These are phyloP conservation scores for Takifugu bimaculatus DNA, from an alignment of 2,113 vertebrate species.

Conservation along the genomic window DNA sequence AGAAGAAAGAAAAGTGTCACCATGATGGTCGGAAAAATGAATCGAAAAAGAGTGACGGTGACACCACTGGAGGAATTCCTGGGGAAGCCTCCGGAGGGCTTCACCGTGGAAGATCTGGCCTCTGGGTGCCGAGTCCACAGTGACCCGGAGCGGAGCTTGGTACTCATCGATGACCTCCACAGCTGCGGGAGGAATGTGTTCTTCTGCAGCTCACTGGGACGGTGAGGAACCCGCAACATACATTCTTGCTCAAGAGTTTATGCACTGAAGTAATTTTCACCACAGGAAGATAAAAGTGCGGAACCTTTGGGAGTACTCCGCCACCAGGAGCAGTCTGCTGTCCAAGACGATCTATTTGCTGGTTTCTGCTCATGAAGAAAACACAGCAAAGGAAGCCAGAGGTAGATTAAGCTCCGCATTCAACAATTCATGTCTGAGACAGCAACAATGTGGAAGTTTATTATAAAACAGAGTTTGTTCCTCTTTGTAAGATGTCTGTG, in stretches of 20 bases:
- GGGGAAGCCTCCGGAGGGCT: slow-evolving; percentile 50
- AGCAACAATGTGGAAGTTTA: no score
- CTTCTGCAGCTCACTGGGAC: slow-evolving; percentile 62
- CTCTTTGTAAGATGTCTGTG: no score
- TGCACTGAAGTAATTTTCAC: not conserved
- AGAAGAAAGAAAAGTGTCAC: not conserved
- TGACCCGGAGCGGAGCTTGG: slow-evolving; percentile 40
- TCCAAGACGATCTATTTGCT: slow-evolving; percentile 63
- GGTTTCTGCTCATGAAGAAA: slow-evolving; percentile 25
- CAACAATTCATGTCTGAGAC: not conserved
- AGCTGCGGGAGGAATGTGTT: slow-evolving; percentile 27
- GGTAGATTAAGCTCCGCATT: slow-evolving; percentile 10
- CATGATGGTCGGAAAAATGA: not conserved
- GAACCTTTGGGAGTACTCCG: slow-evolving; percentile 57
- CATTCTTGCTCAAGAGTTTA: not conserved
- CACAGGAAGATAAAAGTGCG: slow-evolving; percentile 54
- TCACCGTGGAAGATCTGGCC: slow-evolving; percentile 36
- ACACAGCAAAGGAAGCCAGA: not conserved
- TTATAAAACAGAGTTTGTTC: no score
- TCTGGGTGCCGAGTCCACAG: slow-evolving; percentile 32
- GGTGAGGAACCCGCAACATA: slow-evolving; percentile 29
- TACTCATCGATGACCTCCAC: slow-evolving; percentile 61
- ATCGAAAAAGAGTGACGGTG: slow-evolving; percentile 19
- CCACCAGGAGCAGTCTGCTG: slow-evolving; percentile 57
- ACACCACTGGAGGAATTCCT: slow-evolving; percentile 57